Conservation (phyloP, 2,113 vertebrate genomes). For the Leucopsar rothschildi region DNA sequence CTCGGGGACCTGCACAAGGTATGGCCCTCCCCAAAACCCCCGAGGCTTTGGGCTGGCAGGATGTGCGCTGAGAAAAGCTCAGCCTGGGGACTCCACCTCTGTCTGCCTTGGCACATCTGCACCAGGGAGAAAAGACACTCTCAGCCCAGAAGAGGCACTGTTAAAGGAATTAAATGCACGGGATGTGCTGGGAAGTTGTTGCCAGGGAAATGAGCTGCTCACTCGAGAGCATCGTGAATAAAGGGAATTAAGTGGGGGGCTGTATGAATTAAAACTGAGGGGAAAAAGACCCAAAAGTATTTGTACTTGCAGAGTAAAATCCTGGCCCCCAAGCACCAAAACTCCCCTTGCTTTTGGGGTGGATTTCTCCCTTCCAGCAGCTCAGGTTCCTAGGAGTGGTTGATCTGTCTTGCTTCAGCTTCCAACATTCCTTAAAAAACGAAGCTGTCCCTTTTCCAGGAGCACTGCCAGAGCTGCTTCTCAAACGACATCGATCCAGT, state of each 20-base stretch:
- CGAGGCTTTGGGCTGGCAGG: not conserved
- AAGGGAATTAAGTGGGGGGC: not conserved
- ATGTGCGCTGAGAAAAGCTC: not conserved
- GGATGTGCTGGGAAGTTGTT: not conserved
- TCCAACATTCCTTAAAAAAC: not conserved
- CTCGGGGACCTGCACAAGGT: not conserved
- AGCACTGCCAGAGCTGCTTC: not conserved
- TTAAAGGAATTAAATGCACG: not conserved
- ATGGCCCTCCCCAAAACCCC: rapidly evolving
- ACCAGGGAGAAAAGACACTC: not conserved
- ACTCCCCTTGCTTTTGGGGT: not conserved
- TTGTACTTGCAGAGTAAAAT: not conserved
- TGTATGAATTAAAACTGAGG: not conserved
- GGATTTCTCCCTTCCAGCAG: not conserved
- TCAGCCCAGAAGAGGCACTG: not conserved
- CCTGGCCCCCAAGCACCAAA: not conserved
- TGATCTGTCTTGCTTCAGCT: not conserved
- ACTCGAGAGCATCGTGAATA: not conserved
- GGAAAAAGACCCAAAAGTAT: rapidly evolving
- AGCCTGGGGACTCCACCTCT: not conserved
- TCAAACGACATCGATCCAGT: rapidly evolving
- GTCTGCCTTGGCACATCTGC: not conserved
- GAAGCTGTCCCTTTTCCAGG: not conserved
- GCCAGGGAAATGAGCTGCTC: not conserved
- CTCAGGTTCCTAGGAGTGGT: not conserved